Percentiles rank a stretch among this genome's conserved stretches.
phyloP scores from a whole-genome alignment of 2,888 invertebrate genomes.

The Eilema depressum region DNA sequence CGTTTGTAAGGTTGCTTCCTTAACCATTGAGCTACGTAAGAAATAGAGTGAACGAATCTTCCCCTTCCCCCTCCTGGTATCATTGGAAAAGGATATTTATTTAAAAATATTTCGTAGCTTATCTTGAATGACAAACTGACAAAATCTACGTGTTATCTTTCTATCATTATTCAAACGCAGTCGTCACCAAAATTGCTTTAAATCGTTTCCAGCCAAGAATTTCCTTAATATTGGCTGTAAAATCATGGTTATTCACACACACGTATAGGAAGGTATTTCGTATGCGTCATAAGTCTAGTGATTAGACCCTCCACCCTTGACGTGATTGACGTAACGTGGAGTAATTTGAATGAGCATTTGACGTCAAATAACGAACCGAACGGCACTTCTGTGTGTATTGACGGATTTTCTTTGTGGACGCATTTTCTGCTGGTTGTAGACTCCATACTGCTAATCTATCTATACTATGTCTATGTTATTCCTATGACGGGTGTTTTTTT shows the following conservation, averaged over 20 bases:
- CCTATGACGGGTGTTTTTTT: too few relatives aligned
- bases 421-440: neutral
- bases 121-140: conserved; percentile 1
- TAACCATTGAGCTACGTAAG: neutral
- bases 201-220: neutral
- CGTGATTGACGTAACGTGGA: conserved; percentile 48
- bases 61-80: neutral
- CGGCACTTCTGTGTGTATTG: neutral
- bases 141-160: neutral
- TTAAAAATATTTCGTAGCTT: neutral
- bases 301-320: conserved; percentile 43
- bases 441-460: neutral
- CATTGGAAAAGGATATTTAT: neutral
- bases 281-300: conserved; percentile 37
- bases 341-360: conserved; percentile 39
- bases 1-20: neutral
- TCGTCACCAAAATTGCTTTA: conserved; percentile 1
- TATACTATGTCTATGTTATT: too few relatives aligned
- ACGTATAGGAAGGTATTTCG: conserved; percentile 26
- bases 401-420: neutral
- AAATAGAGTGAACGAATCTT: neutral
- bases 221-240: conserved; percentile 9
- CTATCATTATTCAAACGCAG: neutral
- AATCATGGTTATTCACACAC: conserved; percentile 11
- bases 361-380: conserved; percentile 36